Conservation (phyloP, 2,113 vertebrate species). For the Sitta europaea region DNA sequence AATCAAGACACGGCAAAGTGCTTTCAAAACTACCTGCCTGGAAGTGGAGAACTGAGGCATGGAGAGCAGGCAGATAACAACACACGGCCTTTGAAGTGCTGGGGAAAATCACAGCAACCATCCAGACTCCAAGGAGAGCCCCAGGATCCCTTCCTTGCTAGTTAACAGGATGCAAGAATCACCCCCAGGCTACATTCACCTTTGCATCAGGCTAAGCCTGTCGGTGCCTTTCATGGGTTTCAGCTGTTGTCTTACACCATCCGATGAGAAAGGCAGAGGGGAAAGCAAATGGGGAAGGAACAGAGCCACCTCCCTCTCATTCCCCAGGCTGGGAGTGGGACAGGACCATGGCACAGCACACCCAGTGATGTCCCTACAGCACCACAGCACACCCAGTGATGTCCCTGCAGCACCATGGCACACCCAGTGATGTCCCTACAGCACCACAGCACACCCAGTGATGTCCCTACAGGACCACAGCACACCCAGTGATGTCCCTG, state of each 20-base stretch:
- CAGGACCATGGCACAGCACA: neutral
- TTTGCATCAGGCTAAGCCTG: constrained; percentile 8
- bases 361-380: too few species aligned
- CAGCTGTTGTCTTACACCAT: neutral
- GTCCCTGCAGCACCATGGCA: neutral
- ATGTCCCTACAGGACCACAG: neutral
- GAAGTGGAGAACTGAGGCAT: neutral
- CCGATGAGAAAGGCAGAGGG: neutral
- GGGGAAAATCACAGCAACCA: neutral
- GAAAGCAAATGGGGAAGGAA: neutral
- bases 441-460: neutral
- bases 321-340: neutral
- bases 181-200: constrained; percentile 28
- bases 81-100: neutral
- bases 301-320: accelerated
- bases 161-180: neutral
- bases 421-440: neutral
- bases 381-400: neutral
- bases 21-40: neutral
- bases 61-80: neutral
- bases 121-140: neutral
- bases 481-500: too few species aligned
- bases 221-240: neutral
- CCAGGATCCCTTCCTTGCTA: neutral
- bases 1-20: neutral